Percentiles rank a stretch among this genome's conserved stretches.
Conservation (phyloP, 2,888 invertebrate species). For the Argyresthia goedartella region DNA sequence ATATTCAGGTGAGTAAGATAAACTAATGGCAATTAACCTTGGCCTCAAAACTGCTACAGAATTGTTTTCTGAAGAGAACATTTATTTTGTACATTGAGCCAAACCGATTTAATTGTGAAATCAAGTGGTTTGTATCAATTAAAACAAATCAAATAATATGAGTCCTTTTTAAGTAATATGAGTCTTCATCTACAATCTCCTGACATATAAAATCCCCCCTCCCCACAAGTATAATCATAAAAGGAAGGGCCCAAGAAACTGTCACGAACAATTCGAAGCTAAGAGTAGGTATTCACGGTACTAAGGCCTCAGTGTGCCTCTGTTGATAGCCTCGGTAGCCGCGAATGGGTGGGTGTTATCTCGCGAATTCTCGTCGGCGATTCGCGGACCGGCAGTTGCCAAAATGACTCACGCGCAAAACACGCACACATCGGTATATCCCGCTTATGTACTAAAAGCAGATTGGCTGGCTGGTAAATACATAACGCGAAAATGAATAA, state of each 20-base stretch:
- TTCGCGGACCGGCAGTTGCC: constrained; percentile 41
- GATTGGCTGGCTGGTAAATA: constrained; percentile 7
- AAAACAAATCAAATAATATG: no score
- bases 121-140: no score
- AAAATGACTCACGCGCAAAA: constrained; percentile 39
- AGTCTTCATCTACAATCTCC: no score
- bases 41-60: constrained; percentile 47
- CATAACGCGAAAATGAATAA: not conserved
- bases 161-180: no score
- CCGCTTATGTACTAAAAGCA: constrained; percentile 6
- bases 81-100: no score
- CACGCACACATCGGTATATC: not conserved
- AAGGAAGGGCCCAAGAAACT: no score
- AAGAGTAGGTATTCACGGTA: constrained; percentile 25
- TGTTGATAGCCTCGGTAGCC: not conserved
- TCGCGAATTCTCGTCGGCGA: constrained; percentile 52
- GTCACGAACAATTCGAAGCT: no score
- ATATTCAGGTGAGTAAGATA: constrained; percentile 11
- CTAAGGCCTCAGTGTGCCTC: constrained; percentile 41
- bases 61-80: not conserved
- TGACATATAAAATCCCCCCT: no score
- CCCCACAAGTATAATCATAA: no score
- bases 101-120: no score
- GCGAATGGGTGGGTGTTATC: constrained; percentile 13
- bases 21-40: constrained; percentile 55